Conservation (phyloP, 1,140 invertebrate species). For the Potamilus streckersoni region DNA sequence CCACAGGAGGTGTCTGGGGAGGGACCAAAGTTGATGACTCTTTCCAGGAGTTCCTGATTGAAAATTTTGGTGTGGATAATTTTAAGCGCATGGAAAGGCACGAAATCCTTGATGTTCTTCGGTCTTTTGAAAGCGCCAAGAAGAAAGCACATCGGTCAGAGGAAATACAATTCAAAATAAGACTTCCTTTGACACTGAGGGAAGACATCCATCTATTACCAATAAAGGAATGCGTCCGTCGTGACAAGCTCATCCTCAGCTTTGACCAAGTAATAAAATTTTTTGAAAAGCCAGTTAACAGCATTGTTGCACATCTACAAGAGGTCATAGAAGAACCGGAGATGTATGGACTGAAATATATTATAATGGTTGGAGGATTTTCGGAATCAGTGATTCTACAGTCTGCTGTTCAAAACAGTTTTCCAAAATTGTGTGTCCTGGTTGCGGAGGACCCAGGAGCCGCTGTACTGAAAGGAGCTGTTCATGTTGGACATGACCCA, state of each 20-base stretch:
- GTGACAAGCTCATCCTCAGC: background rate
- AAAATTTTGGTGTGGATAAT: no score
- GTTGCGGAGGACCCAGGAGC: background rate
- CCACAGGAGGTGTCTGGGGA: no score
- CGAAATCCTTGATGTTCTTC: no score
- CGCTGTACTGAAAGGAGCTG: conserved; percentile 15
- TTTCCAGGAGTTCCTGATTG: no score
- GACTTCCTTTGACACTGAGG: no score
- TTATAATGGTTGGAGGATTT: conserved; percentile 10
- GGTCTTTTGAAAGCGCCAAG: no score
- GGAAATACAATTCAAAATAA: no score
- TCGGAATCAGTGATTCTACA: conserved; percentile 6
- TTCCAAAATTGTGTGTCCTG: background rate
- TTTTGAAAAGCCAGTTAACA: background rate
- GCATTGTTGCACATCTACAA: conserved; percentile 9
- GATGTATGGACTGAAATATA: background rate
- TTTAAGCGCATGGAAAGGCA: no score
- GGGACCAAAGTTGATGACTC: no score
- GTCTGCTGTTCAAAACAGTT: background rate
- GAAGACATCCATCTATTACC: no score
- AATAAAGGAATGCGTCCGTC: background rate
- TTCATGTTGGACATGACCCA: background rate
- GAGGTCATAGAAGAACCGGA: background rate
- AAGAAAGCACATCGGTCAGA: no score
- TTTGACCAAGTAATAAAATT: background rate